Conservation (phyloP, 2,797 vertebrate genomes). For the Hyperoplus lanceolatus region DNA sequence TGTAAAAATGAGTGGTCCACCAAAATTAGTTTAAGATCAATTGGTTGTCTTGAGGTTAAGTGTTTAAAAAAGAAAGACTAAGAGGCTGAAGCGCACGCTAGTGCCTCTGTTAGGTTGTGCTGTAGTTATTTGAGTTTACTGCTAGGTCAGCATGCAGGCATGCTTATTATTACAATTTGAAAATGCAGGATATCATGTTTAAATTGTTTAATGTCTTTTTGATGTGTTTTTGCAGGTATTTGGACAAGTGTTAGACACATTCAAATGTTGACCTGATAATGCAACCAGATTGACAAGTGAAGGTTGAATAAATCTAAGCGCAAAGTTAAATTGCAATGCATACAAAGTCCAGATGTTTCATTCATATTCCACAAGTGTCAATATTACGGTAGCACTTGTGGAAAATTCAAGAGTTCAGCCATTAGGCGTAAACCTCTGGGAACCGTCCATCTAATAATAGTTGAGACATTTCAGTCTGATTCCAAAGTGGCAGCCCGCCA, state of each 20-base stretch:
- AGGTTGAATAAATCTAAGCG: background rate
- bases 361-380: background rate
- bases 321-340: background rate
- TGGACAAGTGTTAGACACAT: background rate
- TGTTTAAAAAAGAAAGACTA: background rate
- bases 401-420: background rate
- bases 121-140: background rate
- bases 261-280: background rate
- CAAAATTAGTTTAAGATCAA: background rate
- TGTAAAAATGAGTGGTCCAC: background rate
- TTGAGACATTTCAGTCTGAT: background rate
- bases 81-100: background rate
- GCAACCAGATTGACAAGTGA: background rate
- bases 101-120: background rate
- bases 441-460: background rate
- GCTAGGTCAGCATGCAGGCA: background rate
- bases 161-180: too few relatives aligned
- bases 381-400: background rate
- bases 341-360: background rate
- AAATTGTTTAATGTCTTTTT: background rate
- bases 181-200: background rate
- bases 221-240: background rate
- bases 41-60: background rate
- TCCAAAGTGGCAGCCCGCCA: background rate
- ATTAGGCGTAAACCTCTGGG: background rate